phyloP scores from a whole-genome alignment of 2,113 vertebrate species.

The Platycercus adscitus region DNA sequence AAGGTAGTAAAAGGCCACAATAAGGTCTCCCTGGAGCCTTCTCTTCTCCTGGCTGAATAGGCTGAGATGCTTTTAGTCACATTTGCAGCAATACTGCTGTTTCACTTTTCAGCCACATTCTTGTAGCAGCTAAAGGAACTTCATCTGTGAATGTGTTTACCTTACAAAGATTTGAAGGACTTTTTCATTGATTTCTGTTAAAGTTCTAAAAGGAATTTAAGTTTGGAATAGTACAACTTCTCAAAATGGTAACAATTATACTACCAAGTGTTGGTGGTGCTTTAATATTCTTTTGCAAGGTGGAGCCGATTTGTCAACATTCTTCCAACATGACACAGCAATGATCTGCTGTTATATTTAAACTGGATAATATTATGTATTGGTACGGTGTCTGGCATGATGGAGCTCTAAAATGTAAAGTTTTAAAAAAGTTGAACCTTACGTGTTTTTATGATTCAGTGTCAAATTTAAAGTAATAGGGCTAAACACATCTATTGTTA shows the following conservation, averaged over 20 bases:
- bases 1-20: background rate
- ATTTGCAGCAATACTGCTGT: background rate
- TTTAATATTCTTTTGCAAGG: background rate
- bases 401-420: background rate
- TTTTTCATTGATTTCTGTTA: background rate
- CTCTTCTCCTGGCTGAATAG: background rate
- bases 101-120: background rate
- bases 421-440: background rate
- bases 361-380: background rate
- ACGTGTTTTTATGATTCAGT: background rate
- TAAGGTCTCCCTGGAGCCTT: background rate
- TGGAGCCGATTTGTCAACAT: background rate
- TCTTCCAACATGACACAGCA: background rate
- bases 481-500: background rate
- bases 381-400: background rate
- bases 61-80: background rate
- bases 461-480: background rate
- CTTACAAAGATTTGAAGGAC: background rate
- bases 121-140: background rate
- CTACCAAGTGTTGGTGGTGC: background rate
- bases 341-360: background rate
- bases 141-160: background rate
- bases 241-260: background rate
- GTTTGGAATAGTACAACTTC: background rate
- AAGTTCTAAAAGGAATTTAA: background rate